A percentile compares a stretch with the other conserved stretches of the same genome.
Conservation (phyloP, 1,140 invertebrate genomes). For the Pogonomyrmex barbatus region DNA sequence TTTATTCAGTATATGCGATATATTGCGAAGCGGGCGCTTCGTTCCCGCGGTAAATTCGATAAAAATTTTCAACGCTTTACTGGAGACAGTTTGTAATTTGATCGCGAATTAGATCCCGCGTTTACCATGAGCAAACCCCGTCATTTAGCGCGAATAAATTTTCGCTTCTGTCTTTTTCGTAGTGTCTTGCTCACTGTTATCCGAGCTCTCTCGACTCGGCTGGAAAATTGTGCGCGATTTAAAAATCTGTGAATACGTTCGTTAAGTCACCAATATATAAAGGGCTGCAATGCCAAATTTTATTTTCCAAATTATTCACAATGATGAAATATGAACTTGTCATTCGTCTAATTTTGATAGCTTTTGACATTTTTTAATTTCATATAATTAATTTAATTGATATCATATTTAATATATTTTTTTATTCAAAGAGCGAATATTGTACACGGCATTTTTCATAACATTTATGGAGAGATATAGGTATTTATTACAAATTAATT, state of each 20-base stretch:
- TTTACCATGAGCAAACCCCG: conserved; percentile 66
- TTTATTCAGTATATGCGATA: conserved; percentile 27
- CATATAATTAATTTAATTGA: neutral
- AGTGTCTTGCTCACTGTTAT: conserved; percentile 13
- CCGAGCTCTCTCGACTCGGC: neutral
- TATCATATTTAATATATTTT: neutral
- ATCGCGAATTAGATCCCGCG: conserved; percentile 70
- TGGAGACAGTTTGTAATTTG: conserved; percentile 67
- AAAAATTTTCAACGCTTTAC: conserved; percentile 67
- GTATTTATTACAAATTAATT: conserved; percentile 68
- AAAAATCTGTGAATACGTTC: conserved; percentile 29
- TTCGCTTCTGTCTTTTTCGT: conserved; percentile 3
- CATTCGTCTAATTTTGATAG: neutral
- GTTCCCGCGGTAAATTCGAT: conserved; percentile 58
- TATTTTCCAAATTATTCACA: neutral
- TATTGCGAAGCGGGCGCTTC: conserved; percentile 10
- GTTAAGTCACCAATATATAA: neutral
- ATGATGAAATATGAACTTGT: neutral
- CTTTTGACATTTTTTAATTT: neutral
- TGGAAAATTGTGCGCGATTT: conserved; percentile 4
- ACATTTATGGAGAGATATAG: neutral
- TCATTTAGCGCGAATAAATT: conserved; percentile 73
- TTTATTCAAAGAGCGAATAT: neutral
- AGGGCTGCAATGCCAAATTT: too few species aligned
- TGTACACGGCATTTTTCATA: neutral